Base-by-base conservation (phyloP, 1,140 invertebrate genomes). In the Drepana arcuata region DNA sequence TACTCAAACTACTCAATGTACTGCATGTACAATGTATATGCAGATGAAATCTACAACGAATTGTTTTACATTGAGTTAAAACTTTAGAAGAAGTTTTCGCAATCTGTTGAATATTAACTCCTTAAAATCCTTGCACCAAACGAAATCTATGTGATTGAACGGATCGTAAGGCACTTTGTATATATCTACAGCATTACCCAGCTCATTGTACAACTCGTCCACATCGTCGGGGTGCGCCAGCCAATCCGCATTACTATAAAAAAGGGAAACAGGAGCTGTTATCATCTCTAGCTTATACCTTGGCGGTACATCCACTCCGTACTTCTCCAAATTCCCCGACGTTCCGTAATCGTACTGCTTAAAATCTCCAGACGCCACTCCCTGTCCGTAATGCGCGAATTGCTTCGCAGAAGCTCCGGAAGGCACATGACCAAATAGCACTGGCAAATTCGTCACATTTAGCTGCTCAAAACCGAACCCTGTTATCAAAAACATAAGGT, bases 341-440 rank as follows among this genome's bases (percentile, higher is more conserved):
- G 36, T 45, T 6, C 85, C 85, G 10, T 82, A 75, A 62, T 87
- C 84, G 27, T 65, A 87, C 32, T 81, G 69, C 0, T 70, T 57
- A 32, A 87, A 87, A 0, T 64, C 56, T 0, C 71, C 78, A 0
- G 68, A 84, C 9, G 83, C 58, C 1, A 85, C 74, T 5, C 84
- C 78, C 54, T 91, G 91, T 0, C 85, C 88, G 52, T 85, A 92
- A 58, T 93, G 91, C 9, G 91, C 79, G 5, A 95, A 66, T 60
- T 95, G 92, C 53, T 90, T 89, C 27, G 88, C 87, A 0, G 92
- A 91, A 1, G 92, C 88, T 9, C 93, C 93, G 3, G 92, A 89
- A 0, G 95, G 94, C 10, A 86, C 84, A 56, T 95, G 93, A 0
- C 88, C 86, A 18, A 91, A 79, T 38, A 95, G 89, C 0, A 94